Evolutionary conservation across 2,113 vertebrate genomes (phyloP).

Genomic region (Coracopsis vasa): DNA sequence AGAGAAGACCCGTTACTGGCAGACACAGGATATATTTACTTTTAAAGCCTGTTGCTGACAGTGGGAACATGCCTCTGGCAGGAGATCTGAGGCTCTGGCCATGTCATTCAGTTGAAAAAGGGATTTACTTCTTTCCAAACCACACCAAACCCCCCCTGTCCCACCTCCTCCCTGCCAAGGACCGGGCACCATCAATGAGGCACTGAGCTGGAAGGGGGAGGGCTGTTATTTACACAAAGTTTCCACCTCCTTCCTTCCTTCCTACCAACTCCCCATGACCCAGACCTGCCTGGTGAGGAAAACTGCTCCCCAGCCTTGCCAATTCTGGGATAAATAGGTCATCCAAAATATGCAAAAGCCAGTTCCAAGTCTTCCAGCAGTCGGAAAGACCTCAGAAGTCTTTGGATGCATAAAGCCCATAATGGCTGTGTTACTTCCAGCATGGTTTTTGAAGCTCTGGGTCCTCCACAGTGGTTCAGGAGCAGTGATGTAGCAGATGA

Average conservation of each 20-base stretch:
- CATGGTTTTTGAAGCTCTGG: not conserved
- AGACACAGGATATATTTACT: not conserved
- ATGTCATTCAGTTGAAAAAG: not conserved
- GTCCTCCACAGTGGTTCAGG: not conserved
- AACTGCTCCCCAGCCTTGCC: not conserved
- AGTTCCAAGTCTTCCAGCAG: conserved; percentile 28
- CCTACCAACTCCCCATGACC: conserved; percentile 36
- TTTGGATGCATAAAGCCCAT: not conserved
- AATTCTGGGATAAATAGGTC: conserved; percentile 52
- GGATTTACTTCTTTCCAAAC: not conserved
- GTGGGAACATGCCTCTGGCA: not conserved
- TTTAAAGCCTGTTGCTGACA: conserved; percentile 26
- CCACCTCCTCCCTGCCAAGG: not conserved
- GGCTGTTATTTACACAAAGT: not conserved
- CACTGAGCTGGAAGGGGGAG: not conserved
- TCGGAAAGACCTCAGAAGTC: not conserved
- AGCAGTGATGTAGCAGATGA: not conserved
- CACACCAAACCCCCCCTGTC: not conserved
- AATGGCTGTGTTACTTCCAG: not conserved
- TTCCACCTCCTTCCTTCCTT: conserved; percentile 58
- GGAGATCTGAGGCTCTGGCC: conserved; percentile 21
- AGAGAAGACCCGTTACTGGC: not conserved
- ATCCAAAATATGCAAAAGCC: conserved; percentile 51
- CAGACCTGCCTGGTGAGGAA: conserved; percentile 40
- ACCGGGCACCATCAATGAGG: not conserved